phyloP scores from a whole-genome alignment of 1,140 invertebrate genomes.

The Berghia stephanieae region DNA sequence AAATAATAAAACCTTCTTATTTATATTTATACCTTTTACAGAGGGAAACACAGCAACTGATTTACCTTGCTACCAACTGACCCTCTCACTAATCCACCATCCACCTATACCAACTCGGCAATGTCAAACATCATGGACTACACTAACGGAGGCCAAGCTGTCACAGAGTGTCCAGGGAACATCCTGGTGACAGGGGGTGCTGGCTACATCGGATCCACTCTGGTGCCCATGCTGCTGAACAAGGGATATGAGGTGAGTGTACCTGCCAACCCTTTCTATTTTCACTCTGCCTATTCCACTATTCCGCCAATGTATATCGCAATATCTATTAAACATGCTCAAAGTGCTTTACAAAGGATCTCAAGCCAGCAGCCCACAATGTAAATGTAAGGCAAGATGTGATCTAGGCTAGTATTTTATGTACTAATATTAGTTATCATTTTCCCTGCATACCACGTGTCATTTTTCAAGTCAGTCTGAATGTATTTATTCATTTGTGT shows the following conservation, averaged over 20 bases:
- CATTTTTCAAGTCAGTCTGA: no score
- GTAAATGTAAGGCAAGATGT: no score
- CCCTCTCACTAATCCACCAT: neutral
- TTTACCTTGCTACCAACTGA: constrained; percentile 18
- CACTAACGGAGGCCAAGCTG: neutral
- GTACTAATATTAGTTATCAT: no score
- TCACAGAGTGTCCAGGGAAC: constrained; percentile 31
- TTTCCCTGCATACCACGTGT: no score
- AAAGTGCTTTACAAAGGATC: no score
- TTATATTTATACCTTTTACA: no score
- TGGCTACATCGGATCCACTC: constrained; percentile 56
- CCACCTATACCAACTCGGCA: neutral
- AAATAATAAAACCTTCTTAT: no score
- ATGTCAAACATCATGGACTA: constrained; percentile 13
- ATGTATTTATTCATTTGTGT: no score
- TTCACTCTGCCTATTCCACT: neutral
- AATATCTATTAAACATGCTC: no score
- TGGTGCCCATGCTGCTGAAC: constrained; percentile 52
- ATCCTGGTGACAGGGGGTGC: constrained; percentile 56
- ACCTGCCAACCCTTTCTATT: neutral
- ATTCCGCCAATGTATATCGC: no score
- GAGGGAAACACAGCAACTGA: neutral
- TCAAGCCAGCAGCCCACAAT: no score
- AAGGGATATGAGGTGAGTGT: constrained; percentile 49
- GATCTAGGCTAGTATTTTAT: no score